Base-by-base conservation (phyloP, 2,888 invertebrate genomes). In the Acrocyrtus sp. region DNA sequence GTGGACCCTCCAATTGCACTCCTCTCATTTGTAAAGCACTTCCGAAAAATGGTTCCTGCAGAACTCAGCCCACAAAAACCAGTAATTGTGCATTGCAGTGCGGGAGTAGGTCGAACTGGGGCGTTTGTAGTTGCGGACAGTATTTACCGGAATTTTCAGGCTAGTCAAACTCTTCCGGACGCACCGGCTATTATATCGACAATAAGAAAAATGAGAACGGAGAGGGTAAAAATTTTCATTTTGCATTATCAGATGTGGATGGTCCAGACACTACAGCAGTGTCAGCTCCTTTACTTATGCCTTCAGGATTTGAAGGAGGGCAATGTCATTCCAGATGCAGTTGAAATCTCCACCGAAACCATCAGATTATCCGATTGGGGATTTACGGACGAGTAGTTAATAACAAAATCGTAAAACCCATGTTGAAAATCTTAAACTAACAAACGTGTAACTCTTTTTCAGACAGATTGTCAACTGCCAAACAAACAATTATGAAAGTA, bases 251-350 rank as follows among this genome's bases (percentile, higher is more conserved):
- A 77, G 77, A 78, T 80, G 24, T 81, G 80, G 72, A 81, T 82
- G 81, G 81, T 82, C 27, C 94, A 95, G 87, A 94, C 94, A n/a
- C 95, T 98, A 88, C 97, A 97, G 87, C 98, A 98, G 86, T 98
- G 98, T 86, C 97, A 98, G 84, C 98, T 98, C 86, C 95, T 98
- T 81, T 97, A 98, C 86, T 96, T 98, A 86, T 98, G 98, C 86
- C 88, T 99, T 68, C 87, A 96, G 82, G 39, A 29, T 1, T 24
- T 66, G 6, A n/a, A n/a, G n/a, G n/a, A n/a, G n/a, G n/a, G n/a
- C n/a, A n/a, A n/a, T n/a, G n/a, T n/a, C n/a, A n/a, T n/a, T n/a
- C n/a, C n/a, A n/a, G n/a, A n/a, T n/a, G n/a, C n/a, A n/a, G n/a
- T n/a, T n/a, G n/a, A n/a, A n/a, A n/a, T n/a, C n/a, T n/a, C n/a